Evolutionary conservation across 1,140 invertebrate species (phyloP), one percentile per base, ranked within the genome.

Genomic region (Cecropterus lyciades): DNA sequence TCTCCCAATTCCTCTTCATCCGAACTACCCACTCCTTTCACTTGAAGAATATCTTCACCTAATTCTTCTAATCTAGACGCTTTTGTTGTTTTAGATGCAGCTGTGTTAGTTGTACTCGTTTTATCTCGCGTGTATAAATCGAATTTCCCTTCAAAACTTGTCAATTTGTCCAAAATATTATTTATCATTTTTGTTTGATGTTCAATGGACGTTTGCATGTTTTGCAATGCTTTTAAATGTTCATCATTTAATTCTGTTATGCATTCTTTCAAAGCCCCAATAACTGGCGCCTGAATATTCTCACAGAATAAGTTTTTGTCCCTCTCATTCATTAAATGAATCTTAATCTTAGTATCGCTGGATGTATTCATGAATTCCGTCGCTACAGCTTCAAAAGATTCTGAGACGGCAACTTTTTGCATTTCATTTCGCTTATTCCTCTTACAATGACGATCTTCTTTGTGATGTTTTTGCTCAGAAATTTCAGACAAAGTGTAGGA

Each of bases 291-390:
- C 53, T 69, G 75, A 59, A 91, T 77, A 59, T 72, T 84, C 66
- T 89, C 85, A 48, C 64, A 81, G 17, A 91, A 73, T 30, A 72
- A 59, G 46, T 77, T 73, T 69, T 82, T 89, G 56, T 87, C 87
- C 59, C 73, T 72, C 14, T 89, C 85, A 43, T 84, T 84, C 87
- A 89, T 89, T 33, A 91, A 70, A 74, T 89, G 85, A 65, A 89
- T 77, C 86, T 91, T 91, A 59, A 89, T 82, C 48, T 81, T 85
- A n/a, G 70, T 65, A 49, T 81, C 78, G 15, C 73, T 80, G 27
- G 55, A 46, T 53, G 67, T 66, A 49, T 77, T 67, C 14, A 73
- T 70, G 40, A 73, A 72, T 75, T 84, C 84, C 13, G 76, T 76
- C 4, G 86, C 84, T 56, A 88, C 70, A 27, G 80, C 85, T 70